Evolutionary conservation across 2,888 invertebrate genomes (phyloP).

Genomic region (Lutraria lutraria): DNA sequence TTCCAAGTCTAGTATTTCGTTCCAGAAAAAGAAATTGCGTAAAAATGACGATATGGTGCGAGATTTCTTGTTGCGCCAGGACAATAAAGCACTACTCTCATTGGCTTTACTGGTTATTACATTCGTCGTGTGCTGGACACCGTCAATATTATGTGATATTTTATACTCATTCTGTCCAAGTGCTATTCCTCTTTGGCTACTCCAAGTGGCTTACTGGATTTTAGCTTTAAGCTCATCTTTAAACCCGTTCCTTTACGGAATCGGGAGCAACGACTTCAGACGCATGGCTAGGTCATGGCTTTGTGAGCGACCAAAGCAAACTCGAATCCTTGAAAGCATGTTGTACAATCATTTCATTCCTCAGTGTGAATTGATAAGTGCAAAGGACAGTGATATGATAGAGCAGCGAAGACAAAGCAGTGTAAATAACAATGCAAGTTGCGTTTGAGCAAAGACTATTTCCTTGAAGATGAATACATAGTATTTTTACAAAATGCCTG

Average conservation of each 20-base stretch:
- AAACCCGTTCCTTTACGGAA: conserved; percentile 82
- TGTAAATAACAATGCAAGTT: conserved; percentile 25
- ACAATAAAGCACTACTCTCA: conserved; percentile 80
- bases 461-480: too few species aligned
- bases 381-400: conserved; percentile 45
- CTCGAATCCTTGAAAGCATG: conserved; percentile 70
- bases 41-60: conserved; percentile 79
- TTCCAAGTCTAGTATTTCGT: conserved; percentile 50
- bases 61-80: conserved; percentile 80
- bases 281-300: conserved; percentile 67
- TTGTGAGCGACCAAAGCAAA: conserved; percentile 60
- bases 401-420: conserved; percentile 9
- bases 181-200: conserved; percentile 68
- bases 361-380: conserved; percentile 49
- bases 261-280: conserved; percentile 80
- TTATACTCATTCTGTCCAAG: conserved; percentile 68
- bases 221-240: conserved; percentile 77
- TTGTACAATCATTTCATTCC: conserved; percentile 62
- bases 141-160: conserved; percentile 74
- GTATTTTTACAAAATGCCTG: neutral
- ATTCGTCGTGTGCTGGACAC: conserved; percentile 81
- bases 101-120: conserved; percentile 78
- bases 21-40: conserved; percentile 34
- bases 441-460: neutral
- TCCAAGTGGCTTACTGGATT: conserved; percentile 76